Base-by-base conservation (phyloP, 2,888 invertebrate genomes). In the Apamea monoglypha region DNA sequence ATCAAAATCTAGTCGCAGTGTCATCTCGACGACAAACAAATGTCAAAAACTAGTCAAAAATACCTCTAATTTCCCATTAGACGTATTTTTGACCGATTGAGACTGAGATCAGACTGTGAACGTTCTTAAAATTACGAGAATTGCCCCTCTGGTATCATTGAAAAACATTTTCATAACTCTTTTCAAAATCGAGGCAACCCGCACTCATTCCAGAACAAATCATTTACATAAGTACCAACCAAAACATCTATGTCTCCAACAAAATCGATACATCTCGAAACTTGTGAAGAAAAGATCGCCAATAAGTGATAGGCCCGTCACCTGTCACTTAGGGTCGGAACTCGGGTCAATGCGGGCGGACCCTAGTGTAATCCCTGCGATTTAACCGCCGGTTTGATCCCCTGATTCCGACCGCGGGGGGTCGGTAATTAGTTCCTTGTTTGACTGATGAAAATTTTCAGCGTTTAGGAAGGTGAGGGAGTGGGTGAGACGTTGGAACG, bases 231-330 rank as follows among this genome's bases (percentile, higher is more conserved):
- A 16, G 6, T 32, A 44, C 44, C 25, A 36, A 53, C 44, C 36
- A n/a, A 72, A 69, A 64, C 56, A 56, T 68, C n/a, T 44, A 59
- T 44, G 67, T 74, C 66, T 78, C 40, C 1, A 70, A 47, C 69
- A 72, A 72, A 88, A 87, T 88, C 88, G 75, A 85, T 90, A 87
- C 88, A 90, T 85, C 84, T 77, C 72, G 56, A 71, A 89, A 88
- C 84, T 87, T 86, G 79, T 81, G 70, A 85, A 84, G 87, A 89
- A 88, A 85, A 87, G 88, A 89, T 90, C 84, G 83, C 75, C 84
- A 83, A 86, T 89, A 83, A 75, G 71, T 78, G 86, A 89, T 89
- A 88, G 79, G 79, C 71, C 72, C 76, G 79, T 88, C 89, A 91
- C 89, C 88, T 89, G 90, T 91, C 91, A 90, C 80, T 85, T 56